phyloP scores from a whole-genome alignment of 2,888 invertebrate species.

The Calliphora vomitoria region DNA sequence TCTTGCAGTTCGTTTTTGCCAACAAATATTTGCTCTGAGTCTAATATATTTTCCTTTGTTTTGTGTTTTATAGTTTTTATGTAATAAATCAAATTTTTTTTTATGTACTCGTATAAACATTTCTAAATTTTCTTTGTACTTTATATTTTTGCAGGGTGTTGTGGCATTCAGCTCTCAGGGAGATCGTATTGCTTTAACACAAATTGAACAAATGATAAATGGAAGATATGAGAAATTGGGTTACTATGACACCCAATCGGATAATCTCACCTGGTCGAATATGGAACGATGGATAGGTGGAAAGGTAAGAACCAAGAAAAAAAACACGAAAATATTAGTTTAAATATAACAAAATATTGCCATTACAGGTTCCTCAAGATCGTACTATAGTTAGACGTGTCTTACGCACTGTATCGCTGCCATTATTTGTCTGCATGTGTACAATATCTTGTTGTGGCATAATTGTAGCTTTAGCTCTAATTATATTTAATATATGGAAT shows the following conservation, averaged over 20 bases:
- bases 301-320: constrained; percentile 81
- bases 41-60: background rate
- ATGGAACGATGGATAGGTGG: constrained; percentile 95
- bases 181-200: constrained; percentile 98
- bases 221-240: constrained; percentile 97
- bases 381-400: constrained; percentile 95
- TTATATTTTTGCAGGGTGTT: constrained; percentile 89
- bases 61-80: background rate
- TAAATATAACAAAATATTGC: constrained; percentile 5
- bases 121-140: constrained; percentile 8
- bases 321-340: background rate
- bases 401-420: constrained; percentile 93
- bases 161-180: constrained; percentile 99
- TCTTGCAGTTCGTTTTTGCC: background rate
- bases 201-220: constrained; percentile 98
- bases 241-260: constrained; percentile 97
- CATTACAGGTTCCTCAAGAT: constrained; percentile 95
- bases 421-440: constrained; percentile 97
- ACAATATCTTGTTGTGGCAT: constrained; percentile 95
- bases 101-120: background rate
- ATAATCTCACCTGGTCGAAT: constrained; percentile 97
- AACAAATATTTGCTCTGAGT: background rate
- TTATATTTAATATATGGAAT: constrained; percentile 96
- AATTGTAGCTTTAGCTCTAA: constrained; percentile 91
- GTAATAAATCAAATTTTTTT: constrained; percentile 38